Evolutionary conservation across 2,797 vertebrate species (phyloP).

Genomic region (Cuculus canorus): DNA sequence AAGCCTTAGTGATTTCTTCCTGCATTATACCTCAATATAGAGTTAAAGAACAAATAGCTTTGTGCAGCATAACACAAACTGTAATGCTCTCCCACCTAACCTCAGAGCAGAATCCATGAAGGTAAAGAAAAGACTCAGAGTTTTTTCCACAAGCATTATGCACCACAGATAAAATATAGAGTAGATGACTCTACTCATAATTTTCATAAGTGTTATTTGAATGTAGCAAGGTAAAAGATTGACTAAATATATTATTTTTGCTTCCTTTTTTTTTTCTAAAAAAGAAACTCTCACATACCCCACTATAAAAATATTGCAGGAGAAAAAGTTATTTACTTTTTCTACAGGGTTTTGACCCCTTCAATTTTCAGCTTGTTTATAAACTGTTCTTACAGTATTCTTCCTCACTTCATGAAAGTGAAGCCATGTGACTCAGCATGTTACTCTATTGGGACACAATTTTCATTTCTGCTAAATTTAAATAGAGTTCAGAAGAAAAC

Average conservation of each 20-base stretch:
- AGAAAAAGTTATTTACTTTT: background rate
- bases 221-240: background rate
- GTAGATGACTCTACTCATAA: accelerated
- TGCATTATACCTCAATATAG: background rate
- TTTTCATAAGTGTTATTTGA: background rate
- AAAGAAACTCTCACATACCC: too few species aligned
- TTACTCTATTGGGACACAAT: background rate
- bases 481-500: constrained; percentile 17
- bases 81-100: background rate
- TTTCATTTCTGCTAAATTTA: constrained; percentile 9
- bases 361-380: background rate
- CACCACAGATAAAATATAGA: background rate
- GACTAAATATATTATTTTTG: background rate
- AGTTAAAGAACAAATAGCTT: background rate
- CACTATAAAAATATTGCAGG: background rate
- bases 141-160: background rate
- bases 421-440: background rate
- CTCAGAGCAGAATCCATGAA: background rate
- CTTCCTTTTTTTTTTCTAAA: background rate
- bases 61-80: background rate
- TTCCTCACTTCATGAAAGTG: background rate
- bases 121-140: background rate
- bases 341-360: background rate
- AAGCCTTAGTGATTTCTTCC: background rate
- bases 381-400: background rate